A percentile compares a stretch with the other conserved stretches of the same genome.
Evolutionary conservation across 1,140 invertebrate species (phyloP).

Genomic region (Drosophila pseudoananassae): DNA sequence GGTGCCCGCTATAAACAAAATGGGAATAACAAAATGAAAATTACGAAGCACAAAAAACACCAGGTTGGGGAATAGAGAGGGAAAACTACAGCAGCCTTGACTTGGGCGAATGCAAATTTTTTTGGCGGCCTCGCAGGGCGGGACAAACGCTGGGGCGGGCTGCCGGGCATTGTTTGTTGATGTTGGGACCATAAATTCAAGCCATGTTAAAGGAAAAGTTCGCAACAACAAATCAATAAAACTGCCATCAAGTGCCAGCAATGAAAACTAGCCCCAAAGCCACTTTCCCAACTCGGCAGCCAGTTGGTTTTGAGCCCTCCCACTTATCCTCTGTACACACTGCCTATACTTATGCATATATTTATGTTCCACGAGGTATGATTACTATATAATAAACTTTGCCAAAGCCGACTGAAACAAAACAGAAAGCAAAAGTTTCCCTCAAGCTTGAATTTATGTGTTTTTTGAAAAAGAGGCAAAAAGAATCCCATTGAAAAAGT

Average conservation of each 20-base stretch:
- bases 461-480: not conserved
- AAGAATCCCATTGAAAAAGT: slow-evolving; percentile 12
- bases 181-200: slow-evolving; percentile 62
- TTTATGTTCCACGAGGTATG: slow-evolving; percentile 29
- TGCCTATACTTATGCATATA: slow-evolving; percentile 45
- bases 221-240: slow-evolving; percentile 75
- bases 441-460: slow-evolving; percentile 15
- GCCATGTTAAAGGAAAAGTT: slow-evolving; percentile 60
- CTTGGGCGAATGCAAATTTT: slow-evolving; percentile 68
- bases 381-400: slow-evolving; percentile 40
- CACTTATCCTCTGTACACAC: slow-evolving; percentile 25
- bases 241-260: slow-evolving; percentile 58
- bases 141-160: slow-evolving; percentile 11
- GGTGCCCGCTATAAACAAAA: slow-evolving; percentile 49
- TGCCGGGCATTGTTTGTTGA: slow-evolving; percentile 37
- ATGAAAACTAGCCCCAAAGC: slow-evolving; percentile 59
- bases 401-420: slow-evolving; percentile 13
- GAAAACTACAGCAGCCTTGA: slow-evolving; percentile 53
- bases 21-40: slow-evolving; percentile 33
- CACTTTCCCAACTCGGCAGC: slow-evolving; percentile 33
- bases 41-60: slow-evolving; percentile 33
- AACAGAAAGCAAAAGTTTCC: slow-evolving; percentile 16
- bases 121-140: slow-evolving; percentile 42
- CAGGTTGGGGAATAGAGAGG: slow-evolving; percentile 6
- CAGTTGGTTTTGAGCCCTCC: slow-evolving; percentile 25